These are phyloP conservation scores for Dascillus cervinus DNA, from an alignment of 2,888 invertebrate genomes.

Conservation along the genomic window DNA sequence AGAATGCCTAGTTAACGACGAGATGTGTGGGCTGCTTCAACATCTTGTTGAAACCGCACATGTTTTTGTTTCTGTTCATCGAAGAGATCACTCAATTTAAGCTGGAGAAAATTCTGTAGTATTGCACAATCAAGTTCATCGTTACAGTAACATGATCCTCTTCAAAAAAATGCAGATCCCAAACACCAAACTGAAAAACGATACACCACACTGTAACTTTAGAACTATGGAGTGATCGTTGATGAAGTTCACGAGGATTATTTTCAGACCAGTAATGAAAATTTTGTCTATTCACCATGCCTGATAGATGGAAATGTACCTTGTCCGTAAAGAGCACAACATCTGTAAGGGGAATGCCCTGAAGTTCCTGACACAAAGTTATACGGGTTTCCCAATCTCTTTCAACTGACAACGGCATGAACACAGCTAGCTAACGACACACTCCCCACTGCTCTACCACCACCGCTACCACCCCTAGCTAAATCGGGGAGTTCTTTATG, in stretches of 20 bases:
- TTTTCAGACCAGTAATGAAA: conserved; percentile 6
- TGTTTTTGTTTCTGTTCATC: not conserved
- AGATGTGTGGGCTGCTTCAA: not conserved
- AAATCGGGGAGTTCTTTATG: too few relatives aligned
- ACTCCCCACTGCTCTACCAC: too few relatives aligned
- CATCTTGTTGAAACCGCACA: not conserved
- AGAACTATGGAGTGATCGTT: not conserved
- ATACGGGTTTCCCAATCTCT: too few relatives aligned
- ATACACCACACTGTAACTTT: not conserved
- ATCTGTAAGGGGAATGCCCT: too few relatives aligned
- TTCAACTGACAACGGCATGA: too few relatives aligned
- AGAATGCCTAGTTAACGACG: too few relatives aligned
- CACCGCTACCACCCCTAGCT: too few relatives aligned
- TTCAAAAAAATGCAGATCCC: not conserved
- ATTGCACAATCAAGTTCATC: not conserved
- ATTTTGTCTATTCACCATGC: too few relatives aligned
- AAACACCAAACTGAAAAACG: not conserved
- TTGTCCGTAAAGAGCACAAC: too few relatives aligned
- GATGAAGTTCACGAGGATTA: not conserved
- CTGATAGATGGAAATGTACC: too few relatives aligned
- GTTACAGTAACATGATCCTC: not conserved
- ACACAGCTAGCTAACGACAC: too few relatives aligned
- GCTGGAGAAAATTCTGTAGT: not conserved
- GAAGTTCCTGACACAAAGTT: too few relatives aligned
- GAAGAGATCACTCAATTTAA: not conserved